Percentiles rank a stretch among this genome's conserved stretches.
Evolutionary conservation across 2,113 vertebrate genomes (phyloP).

Genomic region (crab-eating macaque (Macaca fascicularis)): DNA sequence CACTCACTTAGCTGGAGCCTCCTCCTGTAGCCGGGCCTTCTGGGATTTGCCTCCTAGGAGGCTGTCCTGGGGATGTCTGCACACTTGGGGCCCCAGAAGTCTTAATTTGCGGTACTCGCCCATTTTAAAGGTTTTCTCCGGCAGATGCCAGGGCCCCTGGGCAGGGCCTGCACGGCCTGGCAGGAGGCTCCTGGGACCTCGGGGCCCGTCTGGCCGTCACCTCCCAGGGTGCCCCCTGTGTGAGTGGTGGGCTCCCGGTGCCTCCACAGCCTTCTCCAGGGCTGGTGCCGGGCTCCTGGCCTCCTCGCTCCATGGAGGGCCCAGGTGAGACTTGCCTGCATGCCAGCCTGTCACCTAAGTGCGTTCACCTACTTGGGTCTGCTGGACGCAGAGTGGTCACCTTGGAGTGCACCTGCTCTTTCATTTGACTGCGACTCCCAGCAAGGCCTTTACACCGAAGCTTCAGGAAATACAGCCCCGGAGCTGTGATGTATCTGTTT

Average conservation of each 20-base stretch:
- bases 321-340: not conserved
- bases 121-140: not conserved
- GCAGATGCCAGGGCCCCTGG: not conserved
- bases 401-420: not conserved
- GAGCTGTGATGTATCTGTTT: not conserved
- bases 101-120: accelerated
- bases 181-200: not conserved
- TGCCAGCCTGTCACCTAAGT: not conserved
- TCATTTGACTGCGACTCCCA: accelerated
- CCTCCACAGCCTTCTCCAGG: not conserved
- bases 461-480: not conserved
- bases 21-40: too few relatives aligned
- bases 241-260: not conserved
- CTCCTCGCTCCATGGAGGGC: accelerated
- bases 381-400: not conserved
- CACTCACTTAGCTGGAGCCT: not conserved
- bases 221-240: accelerated
- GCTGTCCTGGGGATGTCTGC: accelerated
- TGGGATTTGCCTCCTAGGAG: not conserved
- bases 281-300: not conserved
- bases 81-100: accelerated
- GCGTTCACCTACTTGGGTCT: accelerated
- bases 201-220: not conserved
- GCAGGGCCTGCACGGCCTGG: not conserved
- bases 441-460: not conserved